A percentile compares a stretch with the other conserved stretches of the same genome.
Evolutionary conservation across 2,113 vertebrate genomes (phyloP).

Genomic region (Passerina amoena): DNA sequence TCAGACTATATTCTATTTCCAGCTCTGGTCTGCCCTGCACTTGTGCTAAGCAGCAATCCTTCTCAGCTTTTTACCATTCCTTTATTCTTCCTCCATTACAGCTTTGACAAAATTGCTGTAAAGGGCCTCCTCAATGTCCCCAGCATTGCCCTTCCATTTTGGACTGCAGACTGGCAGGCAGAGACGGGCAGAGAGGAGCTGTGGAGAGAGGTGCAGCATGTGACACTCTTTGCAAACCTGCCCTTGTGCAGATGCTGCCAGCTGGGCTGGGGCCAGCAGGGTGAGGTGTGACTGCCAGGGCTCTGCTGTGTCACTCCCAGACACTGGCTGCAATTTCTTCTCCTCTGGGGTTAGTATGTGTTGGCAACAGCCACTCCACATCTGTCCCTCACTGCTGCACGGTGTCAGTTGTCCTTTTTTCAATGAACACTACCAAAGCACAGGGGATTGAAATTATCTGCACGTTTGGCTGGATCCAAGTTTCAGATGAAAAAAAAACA

Average conservation of each 20-base stretch:
- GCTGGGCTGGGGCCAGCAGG: background rate
- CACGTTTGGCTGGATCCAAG: background rate
- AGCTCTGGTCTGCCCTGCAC: background rate
- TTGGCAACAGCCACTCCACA: background rate
- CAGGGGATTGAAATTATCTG: background rate
- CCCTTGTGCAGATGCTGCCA: background rate
- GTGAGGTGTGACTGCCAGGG: background rate
- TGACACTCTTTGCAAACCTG: background rate
- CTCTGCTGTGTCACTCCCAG: background rate
- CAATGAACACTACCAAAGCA: background rate
- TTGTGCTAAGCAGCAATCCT: background rate
- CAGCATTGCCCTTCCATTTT: background rate
- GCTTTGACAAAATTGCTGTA: background rate
- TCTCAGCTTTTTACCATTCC: background rate
- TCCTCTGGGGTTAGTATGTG: background rate
- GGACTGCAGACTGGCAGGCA: background rate
- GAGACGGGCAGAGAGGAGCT: background rate
- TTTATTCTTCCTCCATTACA: background rate
- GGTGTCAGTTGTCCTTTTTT: background rate
- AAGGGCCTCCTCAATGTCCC: background rate
- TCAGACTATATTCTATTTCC: background rate
- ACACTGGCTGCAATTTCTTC: background rate
- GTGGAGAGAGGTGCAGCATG: background rate
- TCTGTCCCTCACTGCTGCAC: background rate
- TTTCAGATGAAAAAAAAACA: background rate